phyloP scores from a whole-genome alignment of 2,797 vertebrate genomes.

The Spinus olivaceus region DNA sequence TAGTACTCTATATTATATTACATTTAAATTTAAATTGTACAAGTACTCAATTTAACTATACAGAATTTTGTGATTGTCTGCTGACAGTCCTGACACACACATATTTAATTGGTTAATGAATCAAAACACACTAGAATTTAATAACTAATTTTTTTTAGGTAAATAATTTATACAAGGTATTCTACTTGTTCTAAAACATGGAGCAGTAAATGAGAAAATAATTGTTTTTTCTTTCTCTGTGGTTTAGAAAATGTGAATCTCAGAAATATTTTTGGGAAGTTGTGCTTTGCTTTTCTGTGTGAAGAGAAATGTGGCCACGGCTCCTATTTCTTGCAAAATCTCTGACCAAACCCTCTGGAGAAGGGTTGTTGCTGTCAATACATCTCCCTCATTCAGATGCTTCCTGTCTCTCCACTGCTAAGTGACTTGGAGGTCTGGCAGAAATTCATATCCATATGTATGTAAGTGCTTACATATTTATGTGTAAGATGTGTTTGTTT shows the following conservation, averaged over 20 bases:
- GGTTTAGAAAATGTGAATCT: background rate
- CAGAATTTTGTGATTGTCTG: background rate
- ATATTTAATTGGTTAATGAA: background rate
- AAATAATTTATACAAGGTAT: background rate
- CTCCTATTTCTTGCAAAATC: background rate
- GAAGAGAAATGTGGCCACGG: background rate
- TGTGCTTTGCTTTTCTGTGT: background rate
- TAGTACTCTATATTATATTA: background rate
- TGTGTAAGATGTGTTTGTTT: background rate
- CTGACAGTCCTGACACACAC: background rate
- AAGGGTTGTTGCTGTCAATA: accelerated
- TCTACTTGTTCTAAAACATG: background rate
- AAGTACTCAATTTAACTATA: background rate
- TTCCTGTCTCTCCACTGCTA: background rate
- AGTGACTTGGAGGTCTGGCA: background rate
- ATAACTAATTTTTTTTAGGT: background rate
- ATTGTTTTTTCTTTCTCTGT: background rate
- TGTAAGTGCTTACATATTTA: background rate
- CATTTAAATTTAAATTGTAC: background rate
- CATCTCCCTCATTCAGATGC: background rate
- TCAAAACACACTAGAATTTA: background rate
- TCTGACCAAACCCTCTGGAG: background rate
- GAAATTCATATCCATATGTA: background rate
- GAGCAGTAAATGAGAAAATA: background rate
- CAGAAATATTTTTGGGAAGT: background rate